A percentile compares a stretch with the other conserved stretches of the same genome.
Evolutionary conservation across 1,140 invertebrate species (phyloP).

Genomic region (Hypothenemus hampei): DNA sequence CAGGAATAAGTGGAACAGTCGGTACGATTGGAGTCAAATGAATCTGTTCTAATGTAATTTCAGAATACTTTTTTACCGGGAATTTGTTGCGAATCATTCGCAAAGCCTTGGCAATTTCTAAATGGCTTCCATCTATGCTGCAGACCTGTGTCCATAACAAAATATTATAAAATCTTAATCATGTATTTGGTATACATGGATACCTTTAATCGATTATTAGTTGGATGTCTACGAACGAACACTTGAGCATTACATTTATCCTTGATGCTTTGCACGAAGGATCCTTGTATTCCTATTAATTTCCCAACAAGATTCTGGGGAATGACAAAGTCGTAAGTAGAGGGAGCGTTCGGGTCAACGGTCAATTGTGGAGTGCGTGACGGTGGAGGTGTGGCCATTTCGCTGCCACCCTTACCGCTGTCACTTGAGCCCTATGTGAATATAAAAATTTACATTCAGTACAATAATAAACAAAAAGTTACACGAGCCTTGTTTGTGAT

Average conservation of each 20-base stretch:
- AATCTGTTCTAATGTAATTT: conserved; percentile 73
- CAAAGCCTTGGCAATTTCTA: conserved; percentile 72
- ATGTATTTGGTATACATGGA: too few species aligned
- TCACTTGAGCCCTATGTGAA: conserved; percentile 72
- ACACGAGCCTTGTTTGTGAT: too few species aligned
- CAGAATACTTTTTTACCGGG: conserved; percentile 70
- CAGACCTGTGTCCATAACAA: conserved; percentile 21
- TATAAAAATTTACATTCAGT: too few species aligned
- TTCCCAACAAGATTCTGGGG: conserved; percentile 75
- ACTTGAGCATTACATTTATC: conserved; percentile 71
- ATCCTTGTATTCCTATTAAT: conserved; percentile 80
- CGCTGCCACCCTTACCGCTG: conserved; percentile 69
- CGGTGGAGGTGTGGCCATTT: conserved; percentile 57
- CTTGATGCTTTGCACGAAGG: conserved; percentile 77
- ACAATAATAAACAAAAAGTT: too few species aligned
- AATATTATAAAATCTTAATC: not conserved
- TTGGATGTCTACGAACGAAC: conserved; percentile 70
- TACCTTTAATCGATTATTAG: conserved; percentile 65
- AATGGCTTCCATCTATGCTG: conserved; percentile 55
- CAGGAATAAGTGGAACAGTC: conserved; percentile 54
- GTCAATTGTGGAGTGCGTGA: conserved; percentile 34
- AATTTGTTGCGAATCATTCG: conserved; percentile 79
- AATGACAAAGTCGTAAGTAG: conserved; percentile 72
- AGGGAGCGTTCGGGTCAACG: conserved; percentile 12
- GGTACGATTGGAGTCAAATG: conserved; percentile 55